phyloP scores from a whole-genome alignment of 1,140 invertebrate genomes.

The Berghia stephanieae region DNA sequence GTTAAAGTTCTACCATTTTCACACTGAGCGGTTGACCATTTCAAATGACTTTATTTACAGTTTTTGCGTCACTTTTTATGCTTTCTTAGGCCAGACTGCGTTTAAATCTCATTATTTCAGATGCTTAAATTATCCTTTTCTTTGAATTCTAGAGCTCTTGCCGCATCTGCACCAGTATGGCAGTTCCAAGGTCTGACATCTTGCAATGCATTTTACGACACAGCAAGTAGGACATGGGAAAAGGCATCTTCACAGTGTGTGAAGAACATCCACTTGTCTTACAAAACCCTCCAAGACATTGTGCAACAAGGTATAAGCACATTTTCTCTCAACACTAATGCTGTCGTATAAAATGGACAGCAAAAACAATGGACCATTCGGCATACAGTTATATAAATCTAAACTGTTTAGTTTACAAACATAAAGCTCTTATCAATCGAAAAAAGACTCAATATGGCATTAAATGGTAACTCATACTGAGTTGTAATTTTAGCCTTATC shows the following conservation, averaged over 20 bases:
- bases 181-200: slow-evolving; percentile 85
- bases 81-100: too few relatives aligned
- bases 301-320: slow-evolving; percentile 58
- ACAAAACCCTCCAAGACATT: slow-evolving; percentile 77
- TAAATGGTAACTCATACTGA: too few relatives aligned
- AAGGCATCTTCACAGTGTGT: slow-evolving; percentile 74
- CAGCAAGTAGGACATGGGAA: slow-evolving; percentile 82
- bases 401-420: not conserved
- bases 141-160: slow-evolving; percentile 79
- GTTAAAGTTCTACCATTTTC: too few relatives aligned
- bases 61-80: too few relatives aligned
- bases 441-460: too few relatives aligned
- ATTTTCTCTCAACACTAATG: not conserved
- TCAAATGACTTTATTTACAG: too few relatives aligned
- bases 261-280: slow-evolving; percentile 80
- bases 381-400: not conserved
- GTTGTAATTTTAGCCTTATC: too few relatives aligned
- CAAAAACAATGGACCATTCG: too few relatives aligned
- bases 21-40: too few relatives aligned
- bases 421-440: not conserved
- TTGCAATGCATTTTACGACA: slow-evolving; percentile 81
- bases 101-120: too few relatives aligned
- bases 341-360: too few relatives aligned
- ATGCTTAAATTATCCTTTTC: not conserved
- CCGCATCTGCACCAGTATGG: slow-evolving; percentile 92